phyloP scores from a whole-genome alignment of 2,888 invertebrate genomes.

The Exephanes ischioxanthus region DNA sequence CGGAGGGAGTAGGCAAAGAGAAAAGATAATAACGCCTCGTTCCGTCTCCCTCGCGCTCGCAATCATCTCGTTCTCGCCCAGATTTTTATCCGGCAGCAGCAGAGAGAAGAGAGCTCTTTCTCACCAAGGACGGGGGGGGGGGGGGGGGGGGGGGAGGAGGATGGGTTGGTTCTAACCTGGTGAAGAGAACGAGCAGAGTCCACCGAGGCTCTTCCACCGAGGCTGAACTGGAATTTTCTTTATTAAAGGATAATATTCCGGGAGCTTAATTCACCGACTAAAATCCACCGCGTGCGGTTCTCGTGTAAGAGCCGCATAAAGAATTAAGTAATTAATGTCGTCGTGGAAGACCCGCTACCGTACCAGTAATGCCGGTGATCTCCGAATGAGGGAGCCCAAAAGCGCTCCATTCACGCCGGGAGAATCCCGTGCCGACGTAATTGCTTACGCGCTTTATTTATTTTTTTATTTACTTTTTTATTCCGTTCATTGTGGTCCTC shows the following conservation, averaged over 20 bases:
- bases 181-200: constrained; percentile 49
- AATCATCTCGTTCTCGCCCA: constrained; percentile 64
- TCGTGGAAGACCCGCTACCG: constrained; percentile 31
- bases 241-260: constrained; percentile 79
- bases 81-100: constrained; percentile 71
- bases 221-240: constrained; percentile 74
- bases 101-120: constrained; percentile 25
- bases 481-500: background rate
- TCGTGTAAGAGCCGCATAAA: constrained; percentile 69
- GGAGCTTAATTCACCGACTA: constrained; percentile 71
- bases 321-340: constrained; percentile 69
- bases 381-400: background rate
- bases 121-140: constrained; percentile 1
- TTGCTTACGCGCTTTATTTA: constrained; percentile 3
- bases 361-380: constrained; percentile 19
- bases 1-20: constrained; percentile 44
- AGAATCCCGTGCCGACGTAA: constrained; percentile 34
- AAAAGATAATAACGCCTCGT: constrained; percentile 60
- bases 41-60: constrained; percentile 44
- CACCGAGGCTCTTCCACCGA: constrained; percentile 63
- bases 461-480: constrained; percentile 5
- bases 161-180: constrained; percentile 22
- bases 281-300: constrained; percentile 65
- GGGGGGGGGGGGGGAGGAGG: constrained; percentile 1
- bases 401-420: constrained; percentile 25